phyloP scores from a whole-genome alignment of 2,888 invertebrate species.

The Rotaria magnacalcarata region DNA sequence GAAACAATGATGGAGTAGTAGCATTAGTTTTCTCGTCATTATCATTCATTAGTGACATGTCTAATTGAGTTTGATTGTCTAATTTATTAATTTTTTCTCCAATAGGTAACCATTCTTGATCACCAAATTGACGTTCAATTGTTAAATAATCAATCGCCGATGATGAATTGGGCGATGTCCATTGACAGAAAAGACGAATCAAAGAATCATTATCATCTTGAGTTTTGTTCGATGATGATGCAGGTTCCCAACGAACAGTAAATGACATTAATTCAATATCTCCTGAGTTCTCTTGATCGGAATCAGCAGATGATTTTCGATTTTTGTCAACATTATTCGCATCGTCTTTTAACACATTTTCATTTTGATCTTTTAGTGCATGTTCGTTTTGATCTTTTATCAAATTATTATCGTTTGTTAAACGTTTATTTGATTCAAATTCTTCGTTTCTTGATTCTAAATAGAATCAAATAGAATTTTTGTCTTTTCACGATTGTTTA shows the following conservation, averaged over 20 bases:
- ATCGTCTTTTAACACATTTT: not conserved
- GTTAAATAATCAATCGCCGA: not conserved
- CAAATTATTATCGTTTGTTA: not conserved
- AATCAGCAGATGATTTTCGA: not conserved
- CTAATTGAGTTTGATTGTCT: not conserved
- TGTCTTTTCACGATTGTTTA: too few species aligned
- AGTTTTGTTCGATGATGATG: not conserved
- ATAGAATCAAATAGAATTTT: not conserved
- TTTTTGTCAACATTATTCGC: not conserved
- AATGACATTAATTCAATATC: not conserved
- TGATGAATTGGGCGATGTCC: not conserved
- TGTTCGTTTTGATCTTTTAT: not conserved
- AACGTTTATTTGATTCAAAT: not conserved
- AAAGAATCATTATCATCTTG: not conserved
- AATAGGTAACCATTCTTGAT: not conserved
- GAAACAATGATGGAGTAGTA: not conserved
- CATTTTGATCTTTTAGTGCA: not conserved
- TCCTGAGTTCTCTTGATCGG: not conserved
- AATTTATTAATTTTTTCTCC: not conserved
- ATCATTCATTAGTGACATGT: not conserved
- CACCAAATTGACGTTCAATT: not conserved
- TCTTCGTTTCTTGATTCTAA: not conserved
- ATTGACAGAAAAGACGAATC: not conserved
- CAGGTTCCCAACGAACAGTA: not conserved
- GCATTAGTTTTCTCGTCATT: not conserved